A percentile compares a stretch with the other conserved stretches of the same genome.
Conservation (phyloP, 2,113 vertebrate species). For the Blennius ocellaris region DNA sequence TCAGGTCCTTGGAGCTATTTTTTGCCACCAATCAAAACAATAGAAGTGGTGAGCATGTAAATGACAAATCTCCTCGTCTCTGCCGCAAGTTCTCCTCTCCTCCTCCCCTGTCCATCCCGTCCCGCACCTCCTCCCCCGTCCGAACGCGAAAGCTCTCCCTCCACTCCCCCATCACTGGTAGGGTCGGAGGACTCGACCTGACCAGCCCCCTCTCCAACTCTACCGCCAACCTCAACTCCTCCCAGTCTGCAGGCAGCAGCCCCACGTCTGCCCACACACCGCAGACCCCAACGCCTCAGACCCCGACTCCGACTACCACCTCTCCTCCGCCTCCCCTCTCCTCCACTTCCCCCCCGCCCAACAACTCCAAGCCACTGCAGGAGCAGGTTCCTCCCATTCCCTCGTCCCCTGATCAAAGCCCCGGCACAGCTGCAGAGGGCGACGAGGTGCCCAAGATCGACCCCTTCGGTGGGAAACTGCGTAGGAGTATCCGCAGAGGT, state of each 20-base stretch:
- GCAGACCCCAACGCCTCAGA: constrained; percentile 72
- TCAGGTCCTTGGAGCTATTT: constrained; percentile 96
- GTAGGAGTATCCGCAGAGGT: constrained; percentile 93
- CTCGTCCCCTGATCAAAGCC: constrained; percentile 90
- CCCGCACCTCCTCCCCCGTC: constrained; percentile 92
- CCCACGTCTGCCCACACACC: constrained; percentile 87
- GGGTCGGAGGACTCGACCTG: constrained; percentile 90
- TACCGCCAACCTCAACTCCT: constrained; percentile 76
- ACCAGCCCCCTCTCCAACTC: constrained; percentile 83
- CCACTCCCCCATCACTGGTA: constrained; percentile 90
- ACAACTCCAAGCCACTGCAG: constrained; percentile 81
- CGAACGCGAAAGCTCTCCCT: constrained; percentile 93
- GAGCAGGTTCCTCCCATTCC: constrained; percentile 85
- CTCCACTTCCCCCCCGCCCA: constrained; percentile 86
- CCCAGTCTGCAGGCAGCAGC: constrained; percentile 87
- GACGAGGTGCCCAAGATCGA: constrained; percentile 88
- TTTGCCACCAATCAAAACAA: constrained; percentile 94
- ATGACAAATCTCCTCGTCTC: constrained; percentile 92
- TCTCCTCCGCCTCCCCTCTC: constrained; percentile 83
- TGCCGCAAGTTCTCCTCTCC: constrained; percentile 97
- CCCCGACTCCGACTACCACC: constrained; percentile 80
- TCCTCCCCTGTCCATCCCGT: constrained; percentile 90
- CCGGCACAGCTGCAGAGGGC: constrained; percentile 82
- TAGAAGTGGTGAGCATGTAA: constrained; percentile 85
- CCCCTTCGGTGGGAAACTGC: constrained; percentile 90